These are phyloP conservation scores for Pelochelys cantorii DNA, from an alignment of 2,797 vertebrate species.

Conservation along the genomic window DNA sequence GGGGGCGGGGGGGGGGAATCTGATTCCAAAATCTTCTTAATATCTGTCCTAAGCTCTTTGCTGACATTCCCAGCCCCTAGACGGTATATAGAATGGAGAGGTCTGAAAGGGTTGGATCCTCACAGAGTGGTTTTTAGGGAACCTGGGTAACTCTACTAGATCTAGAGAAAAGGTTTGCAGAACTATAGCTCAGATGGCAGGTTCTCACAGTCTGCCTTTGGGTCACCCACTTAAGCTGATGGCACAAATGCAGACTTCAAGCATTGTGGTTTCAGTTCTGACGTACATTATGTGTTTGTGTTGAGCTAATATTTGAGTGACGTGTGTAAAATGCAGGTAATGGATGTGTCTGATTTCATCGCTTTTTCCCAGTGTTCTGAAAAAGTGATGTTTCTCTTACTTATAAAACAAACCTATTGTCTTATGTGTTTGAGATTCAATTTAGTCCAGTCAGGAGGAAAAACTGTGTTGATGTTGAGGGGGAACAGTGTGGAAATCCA, in stretches of 20 bases:
- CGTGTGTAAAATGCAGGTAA: not conserved
- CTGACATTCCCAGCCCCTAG: not conserved
- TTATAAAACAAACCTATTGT: not conserved
- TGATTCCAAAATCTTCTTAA: not conserved
- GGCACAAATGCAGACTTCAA: fast-evolving
- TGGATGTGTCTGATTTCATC: not conserved
- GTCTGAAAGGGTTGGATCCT: not conserved
- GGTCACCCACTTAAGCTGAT: fast-evolving
- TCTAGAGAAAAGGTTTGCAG: not conserved
- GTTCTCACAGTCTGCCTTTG: not conserved
- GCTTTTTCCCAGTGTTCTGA: not conserved
- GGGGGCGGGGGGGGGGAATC: not conserved
- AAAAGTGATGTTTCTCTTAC: not conserved
- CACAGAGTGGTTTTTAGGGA: not conserved
- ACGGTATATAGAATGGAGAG: not conserved
- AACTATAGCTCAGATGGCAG: not conserved
- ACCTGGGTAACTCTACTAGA: not conserved
- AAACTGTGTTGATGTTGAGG: not conserved
- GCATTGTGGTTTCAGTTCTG: not conserved
- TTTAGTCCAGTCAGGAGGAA: not conserved
- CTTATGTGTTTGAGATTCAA: not conserved
- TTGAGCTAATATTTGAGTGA: not conserved
- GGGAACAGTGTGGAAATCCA: not conserved
- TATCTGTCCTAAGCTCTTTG: not conserved
- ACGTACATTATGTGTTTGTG: not conserved